A percentile compares a stretch with the other conserved stretches of the same genome.
Evolutionary conservation across 2,797 vertebrate genomes (phyloP).

Genomic region (Toxotes lorentzi): DNA sequence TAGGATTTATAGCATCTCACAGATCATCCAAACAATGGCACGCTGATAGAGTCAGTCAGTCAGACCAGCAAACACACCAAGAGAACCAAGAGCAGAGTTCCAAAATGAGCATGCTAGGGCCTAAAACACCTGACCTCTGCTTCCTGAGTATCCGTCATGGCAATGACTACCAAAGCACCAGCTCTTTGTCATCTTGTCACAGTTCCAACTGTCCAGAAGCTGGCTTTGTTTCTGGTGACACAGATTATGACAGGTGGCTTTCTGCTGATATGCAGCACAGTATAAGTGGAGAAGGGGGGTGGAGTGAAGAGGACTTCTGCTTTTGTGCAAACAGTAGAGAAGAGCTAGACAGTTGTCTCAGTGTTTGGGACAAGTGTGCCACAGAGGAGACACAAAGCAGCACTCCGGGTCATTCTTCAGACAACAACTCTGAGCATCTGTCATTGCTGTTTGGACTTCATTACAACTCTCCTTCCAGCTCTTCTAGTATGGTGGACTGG

Average conservation of each 20-base stretch:
- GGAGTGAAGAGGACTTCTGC: constrained; percentile 82
- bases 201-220: constrained; percentile 72
- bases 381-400: constrained; percentile 78
- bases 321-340: constrained; percentile 81
- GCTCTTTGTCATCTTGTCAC: constrained; percentile 79
- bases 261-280: constrained; percentile 69
- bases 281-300: constrained; percentile 71
- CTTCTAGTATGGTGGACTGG: constrained; percentile 75
- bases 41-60: constrained; percentile 30
- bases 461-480: constrained; percentile 76
- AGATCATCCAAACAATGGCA: constrained; percentile 55
- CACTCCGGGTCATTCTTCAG: constrained; percentile 80
- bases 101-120: constrained; percentile 29
- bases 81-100: constrained; percentile 52
- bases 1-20: constrained; percentile 61
- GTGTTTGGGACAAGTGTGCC: constrained; percentile 72
- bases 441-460: constrained; percentile 83
- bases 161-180: constrained; percentile 78
- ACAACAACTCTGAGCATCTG: constrained; percentile 85
- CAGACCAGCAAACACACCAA: constrained; percentile 36
- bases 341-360: constrained; percentile 69
- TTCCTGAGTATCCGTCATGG: constrained; percentile 58
- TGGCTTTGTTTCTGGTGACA: constrained; percentile 50
- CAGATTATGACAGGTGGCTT: constrained; percentile 62
- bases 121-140: constrained; percentile 42